Evolutionary conservation across 2,888 invertebrate species (phyloP).

Genomic region (Hypselothyrea guttata): DNA sequence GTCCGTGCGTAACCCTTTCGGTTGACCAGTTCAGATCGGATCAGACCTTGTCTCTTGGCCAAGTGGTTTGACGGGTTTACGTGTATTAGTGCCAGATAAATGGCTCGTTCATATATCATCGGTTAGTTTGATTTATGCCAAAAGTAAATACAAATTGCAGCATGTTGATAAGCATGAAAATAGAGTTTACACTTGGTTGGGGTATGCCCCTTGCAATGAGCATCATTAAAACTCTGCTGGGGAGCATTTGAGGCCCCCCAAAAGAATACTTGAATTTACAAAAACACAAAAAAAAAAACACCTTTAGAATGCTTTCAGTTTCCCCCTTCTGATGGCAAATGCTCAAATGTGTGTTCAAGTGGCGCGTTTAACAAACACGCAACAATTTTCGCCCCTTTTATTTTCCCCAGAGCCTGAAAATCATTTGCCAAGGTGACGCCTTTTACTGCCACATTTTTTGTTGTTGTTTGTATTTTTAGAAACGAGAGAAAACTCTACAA

Average conservation of each 20-base stretch:
- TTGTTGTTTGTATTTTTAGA: slow-evolving; percentile 67
- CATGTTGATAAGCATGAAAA: too few species aligned
- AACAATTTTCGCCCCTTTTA: slow-evolving; percentile 47
- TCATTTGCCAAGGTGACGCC: slow-evolving; percentile 77
- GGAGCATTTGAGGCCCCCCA: slow-evolving; percentile 46
- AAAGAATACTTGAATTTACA: slow-evolving; percentile 13
- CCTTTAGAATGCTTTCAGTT: slow-evolving; percentile 21
- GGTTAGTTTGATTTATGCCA: slow-evolving; percentile 44
- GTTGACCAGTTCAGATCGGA: slow-evolving; percentile 37
- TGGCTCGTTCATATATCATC: slow-evolving; percentile 46
- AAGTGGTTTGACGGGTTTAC: slow-evolving; percentile 67
- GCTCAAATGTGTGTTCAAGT: slow-evolving; percentile 54
- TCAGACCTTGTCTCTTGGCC: slow-evolving; percentile 1
- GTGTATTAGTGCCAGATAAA: slow-evolving; percentile 33
- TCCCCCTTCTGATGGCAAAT: not conserved
- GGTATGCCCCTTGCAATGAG: not conserved
- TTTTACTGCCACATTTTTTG: slow-evolving; percentile 58
- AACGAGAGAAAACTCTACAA: slow-evolving; percentile 17
- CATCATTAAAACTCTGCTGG: slow-evolving; percentile 68
- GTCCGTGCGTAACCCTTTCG: slow-evolving; percentile 55
- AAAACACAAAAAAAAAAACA: slow-evolving; percentile 34
- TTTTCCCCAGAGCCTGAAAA: slow-evolving; percentile 30
- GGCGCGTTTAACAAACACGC: slow-evolving; percentile 48
- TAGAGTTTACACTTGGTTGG: not conserved
- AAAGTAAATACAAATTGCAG: slow-evolving; percentile 31